Evolutionary conservation across 1,140 invertebrate species (phyloP).

Genomic region (Drosophila subobscura): DNA sequence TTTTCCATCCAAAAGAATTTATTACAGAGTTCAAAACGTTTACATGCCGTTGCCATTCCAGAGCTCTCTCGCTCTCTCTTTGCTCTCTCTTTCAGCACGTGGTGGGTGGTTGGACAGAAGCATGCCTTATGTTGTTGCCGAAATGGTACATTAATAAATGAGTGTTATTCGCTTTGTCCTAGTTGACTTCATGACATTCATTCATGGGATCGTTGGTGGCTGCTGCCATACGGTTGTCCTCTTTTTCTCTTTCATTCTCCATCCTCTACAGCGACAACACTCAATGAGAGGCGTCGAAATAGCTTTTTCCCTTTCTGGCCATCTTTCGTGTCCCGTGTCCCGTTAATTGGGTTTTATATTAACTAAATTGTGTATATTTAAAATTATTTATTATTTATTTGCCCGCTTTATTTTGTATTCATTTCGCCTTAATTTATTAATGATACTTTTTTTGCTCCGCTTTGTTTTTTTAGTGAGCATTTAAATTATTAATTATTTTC

Average conservation of each 20-base stretch:
- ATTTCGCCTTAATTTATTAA: conserved; percentile 69
- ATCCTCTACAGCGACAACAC: neutral
- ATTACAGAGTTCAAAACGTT: conserved; percentile 61
- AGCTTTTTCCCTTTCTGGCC: conserved; percentile 38
- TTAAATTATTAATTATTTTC: conserved; percentile 75
- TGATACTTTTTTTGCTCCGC: conserved; percentile 30
- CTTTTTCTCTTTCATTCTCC: conserved; percentile 11
- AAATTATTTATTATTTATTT: conserved; percentile 49
- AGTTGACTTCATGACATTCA: conserved; percentile 81
- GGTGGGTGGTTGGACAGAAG: neutral
- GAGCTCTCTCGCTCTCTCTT: conserved; percentile 13
- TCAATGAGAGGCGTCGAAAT: conserved; percentile 61
- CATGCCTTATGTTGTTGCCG: conserved; percentile 29
- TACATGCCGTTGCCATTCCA: conserved; percentile 41
- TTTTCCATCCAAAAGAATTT: conserved; percentile 55
- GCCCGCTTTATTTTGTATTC: conserved; percentile 49
- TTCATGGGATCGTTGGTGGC: conserved; percentile 57
- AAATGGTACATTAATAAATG: conserved; percentile 80
- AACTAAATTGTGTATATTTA: conserved; percentile 68
- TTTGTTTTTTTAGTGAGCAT: conserved; percentile 35
- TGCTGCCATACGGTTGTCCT: conserved; percentile 2
- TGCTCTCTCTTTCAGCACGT: neutral
- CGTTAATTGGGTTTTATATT: conserved; percentile 76
- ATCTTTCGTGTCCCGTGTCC: conserved; percentile 42
- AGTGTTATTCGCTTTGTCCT: conserved; percentile 80